Evolutionary conservation across 2,888 invertebrate genomes (phyloP).

Genomic region (Lasioglossum oenotherae): DNA sequence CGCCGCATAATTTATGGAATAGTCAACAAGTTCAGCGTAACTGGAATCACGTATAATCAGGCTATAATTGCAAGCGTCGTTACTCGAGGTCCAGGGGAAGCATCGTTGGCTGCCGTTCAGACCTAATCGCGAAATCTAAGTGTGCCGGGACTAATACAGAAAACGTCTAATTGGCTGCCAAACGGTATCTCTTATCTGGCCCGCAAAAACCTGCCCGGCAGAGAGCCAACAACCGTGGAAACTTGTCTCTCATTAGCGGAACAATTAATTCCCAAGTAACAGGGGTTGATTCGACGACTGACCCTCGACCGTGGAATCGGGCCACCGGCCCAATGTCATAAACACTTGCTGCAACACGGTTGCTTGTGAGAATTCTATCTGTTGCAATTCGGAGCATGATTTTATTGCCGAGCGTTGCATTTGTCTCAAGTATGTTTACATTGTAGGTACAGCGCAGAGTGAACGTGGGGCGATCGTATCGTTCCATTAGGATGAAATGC

Average conservation of each 20-base stretch:
- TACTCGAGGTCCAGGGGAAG: not conserved
- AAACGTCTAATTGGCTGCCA: constrained; percentile 46
- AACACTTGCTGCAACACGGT: not conserved
- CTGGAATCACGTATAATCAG: constrained; percentile 59
- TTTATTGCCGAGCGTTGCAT: not conserved
- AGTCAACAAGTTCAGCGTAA: constrained; percentile 67
- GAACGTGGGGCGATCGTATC: not conserved
- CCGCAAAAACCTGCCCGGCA: constrained; percentile 37
- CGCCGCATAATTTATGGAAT: constrained; percentile 68
- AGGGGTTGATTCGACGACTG: not conserved
- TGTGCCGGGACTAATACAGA: constrained; percentile 50
- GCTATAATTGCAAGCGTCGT: constrained; percentile 48
- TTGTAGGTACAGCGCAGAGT: not conserved
- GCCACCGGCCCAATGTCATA: not conserved
- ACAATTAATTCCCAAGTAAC: constrained; percentile 27
- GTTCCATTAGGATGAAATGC: not conserved
- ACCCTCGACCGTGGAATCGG: not conserved
- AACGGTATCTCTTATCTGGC: constrained; percentile 54
- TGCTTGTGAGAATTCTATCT: not conserved
- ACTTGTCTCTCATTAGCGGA: constrained; percentile 17
- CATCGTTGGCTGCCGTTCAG: constrained; percentile 21
- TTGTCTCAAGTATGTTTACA: not conserved
- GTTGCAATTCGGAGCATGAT: not conserved
- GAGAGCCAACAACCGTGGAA: constrained; percentile 28
- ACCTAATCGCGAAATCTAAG: constrained; percentile 53